Base-by-base conservation (phyloP, 2,888 invertebrate genomes). In the Thymelicus sylvestris region DNA sequence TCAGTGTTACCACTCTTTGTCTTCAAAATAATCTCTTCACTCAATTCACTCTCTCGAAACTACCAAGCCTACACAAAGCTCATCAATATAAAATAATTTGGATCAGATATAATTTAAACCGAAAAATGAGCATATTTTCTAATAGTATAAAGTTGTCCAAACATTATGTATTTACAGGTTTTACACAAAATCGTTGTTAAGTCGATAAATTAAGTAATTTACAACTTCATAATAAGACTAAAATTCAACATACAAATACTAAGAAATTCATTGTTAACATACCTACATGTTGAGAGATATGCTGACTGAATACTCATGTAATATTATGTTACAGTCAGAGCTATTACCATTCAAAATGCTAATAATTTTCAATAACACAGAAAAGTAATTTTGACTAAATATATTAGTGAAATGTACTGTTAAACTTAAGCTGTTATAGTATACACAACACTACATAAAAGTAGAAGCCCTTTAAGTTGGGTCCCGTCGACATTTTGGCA, bases 1-100 rank as follows among this genome's bases (percentile, higher is more conserved):
- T 24, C 39, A 50, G 59, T 24, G 39, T 60, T 64, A 69, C 39
- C 38, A 64, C 6, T 66, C n/a, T 6, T 12, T 15, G 15, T 10
- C 10, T 1, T 47, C 19, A 7, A 31, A 7, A 59, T n/a, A 47
- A 15, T 38, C 15, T 7, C 64, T 12, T 50, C 52, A 64, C 55
- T 44, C 47, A n/a, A 41, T 59, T 13, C 59, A 66, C 65, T 55
- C 70, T 48, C 19, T 66, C 57, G 7, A 66, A 52, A 52, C 71
- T 71, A 71, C 71, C n/a, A 66, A 71, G 71, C 66, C 71, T 71
- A 71, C 71, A 38, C 38, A 41, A 66, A 44, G 24, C 41, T 55
- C 13, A 12, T n/a, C 15, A 44, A 13, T 50, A 5, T 50, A 10
- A 63, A 19, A 55, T 48, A 39, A 60, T 24, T 52, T 57, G 2